phyloP scores from a whole-genome alignment of 2,888 invertebrate genomes.

The Anthophora plumipes region DNA sequence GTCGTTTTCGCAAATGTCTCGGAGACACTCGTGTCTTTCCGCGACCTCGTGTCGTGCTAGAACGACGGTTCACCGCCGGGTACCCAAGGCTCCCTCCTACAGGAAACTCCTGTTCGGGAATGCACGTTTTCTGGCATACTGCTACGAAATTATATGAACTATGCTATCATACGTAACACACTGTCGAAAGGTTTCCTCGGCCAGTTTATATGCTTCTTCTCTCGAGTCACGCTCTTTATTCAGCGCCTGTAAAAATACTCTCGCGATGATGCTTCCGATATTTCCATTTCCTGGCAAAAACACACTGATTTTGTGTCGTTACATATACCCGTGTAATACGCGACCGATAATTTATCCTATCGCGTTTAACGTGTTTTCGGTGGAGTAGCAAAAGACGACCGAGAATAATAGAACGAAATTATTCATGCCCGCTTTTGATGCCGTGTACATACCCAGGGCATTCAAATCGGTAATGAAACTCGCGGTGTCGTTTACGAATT shows the following conservation, averaged over 20 bases:
- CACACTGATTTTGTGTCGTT: not conserved
- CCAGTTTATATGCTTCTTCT: not conserved
- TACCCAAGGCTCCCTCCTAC: conserved; percentile 63
- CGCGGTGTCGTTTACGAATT: conserved; percentile 40
- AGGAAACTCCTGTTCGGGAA: conserved; percentile 55
- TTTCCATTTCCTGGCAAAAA: not conserved
- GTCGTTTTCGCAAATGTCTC: conserved; percentile 58
- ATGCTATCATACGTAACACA: conserved; percentile 28
- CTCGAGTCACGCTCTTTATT: not conserved
- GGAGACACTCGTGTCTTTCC: conserved; percentile 55
- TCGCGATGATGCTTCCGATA: conserved; percentile 9
- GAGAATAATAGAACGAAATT: conserved; percentile 32
- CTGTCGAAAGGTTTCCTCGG: conserved; percentile 13
- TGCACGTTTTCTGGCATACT: conserved; percentile 54
- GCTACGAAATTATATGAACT: conserved; percentile 61
- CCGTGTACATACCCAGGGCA: conserved; percentile 17
- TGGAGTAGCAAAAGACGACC: not conserved
- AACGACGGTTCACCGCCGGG: conserved; percentile 61
- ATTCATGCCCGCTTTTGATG: conserved; percentile 38
- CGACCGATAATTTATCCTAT: not conserved
- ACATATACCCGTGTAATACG: not conserved
- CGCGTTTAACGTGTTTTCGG: not conserved
- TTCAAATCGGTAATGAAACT: conserved; percentile 54
- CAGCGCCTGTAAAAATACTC: conserved; percentile 26
- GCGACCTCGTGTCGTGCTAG: conserved; percentile 69